Base-by-base conservation (phyloP, 2,888 invertebrate species). In the Iselma pallidipennis region DNA sequence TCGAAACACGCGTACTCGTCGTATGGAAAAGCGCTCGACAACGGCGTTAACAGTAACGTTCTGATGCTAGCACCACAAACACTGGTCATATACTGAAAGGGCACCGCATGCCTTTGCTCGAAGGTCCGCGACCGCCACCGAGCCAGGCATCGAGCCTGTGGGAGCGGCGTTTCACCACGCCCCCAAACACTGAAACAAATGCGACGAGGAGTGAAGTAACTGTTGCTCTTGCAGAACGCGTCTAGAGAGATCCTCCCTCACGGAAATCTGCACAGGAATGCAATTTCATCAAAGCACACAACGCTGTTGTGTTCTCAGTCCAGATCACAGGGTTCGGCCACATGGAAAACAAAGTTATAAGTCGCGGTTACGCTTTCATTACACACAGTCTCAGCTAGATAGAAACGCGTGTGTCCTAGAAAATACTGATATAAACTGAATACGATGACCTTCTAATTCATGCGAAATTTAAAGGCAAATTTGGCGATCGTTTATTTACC, bases 191-290 rank as follows among this genome's bases (percentile, higher is more conserved):
- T 74, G 77, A 80, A 79, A 79, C 79, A 80, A 80, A 79, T 78
- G 76, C 78, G 78, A 76, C 74, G 76, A 75, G 73, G 75, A 76
- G 74, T 73, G 76, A 77, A 78, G 80, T 80, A 81, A 80, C 81
- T 81, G 81, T 81, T 81, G 80, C 79, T 80, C 77, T 79, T 76
- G 75, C 74, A 78, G 75, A 78, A 72, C 73, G 69, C 70, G 65
- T 68, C 69, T 66, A 64, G 66, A 74, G 74, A 72, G 74, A 75
- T 72, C 76, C 74, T 76, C 78, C 76, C 80, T 81, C 75, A 81
- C 81, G 81, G 81, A 81, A 81, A 80, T 81, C 80, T 81, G 81
- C 81, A 81, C 81, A 81, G 80, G 81, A 81, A 81, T 81, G 81
- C 81, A 81, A 81, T 81, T 81, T 81, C 81, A 81, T 81, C 81